Evolutionary conservation across 2,888 invertebrate genomes (phyloP), one percentile per base, ranked within the genome.

Genomic region (Punctoribates punctum): DNA sequence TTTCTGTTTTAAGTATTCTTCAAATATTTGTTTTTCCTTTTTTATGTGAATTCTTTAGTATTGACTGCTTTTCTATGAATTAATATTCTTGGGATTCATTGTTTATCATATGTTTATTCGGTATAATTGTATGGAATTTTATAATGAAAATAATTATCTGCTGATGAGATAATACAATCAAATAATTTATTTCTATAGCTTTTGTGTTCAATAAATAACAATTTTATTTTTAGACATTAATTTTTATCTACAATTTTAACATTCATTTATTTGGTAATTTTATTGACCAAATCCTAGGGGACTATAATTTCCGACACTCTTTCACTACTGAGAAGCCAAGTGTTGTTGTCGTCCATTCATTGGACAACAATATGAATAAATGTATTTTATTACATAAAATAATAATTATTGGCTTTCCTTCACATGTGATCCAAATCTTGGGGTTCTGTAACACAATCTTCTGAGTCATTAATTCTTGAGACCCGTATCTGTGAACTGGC

Each of bases 181-280:
- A 70, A 70, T 46, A 23, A 70, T 70, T 46, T 20, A 46, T 70
- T 70, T 46, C 70, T 67, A 13, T 65, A 29, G 62, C 60, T 34
- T 9, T 65, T 65, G 25, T 65, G 34, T 17, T 29, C 29, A 65
- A 65, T 65, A 65, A 60, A 65, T 65, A 65, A 34, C 29, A 34
- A 13, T 65, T 65, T 65, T 65, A 65, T 48, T 65, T 65, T 65
- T 65, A 65, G 34, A 34, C 70, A 70, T 70, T 70, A 70, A 70
- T 70, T 70, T 70, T 46, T 70, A 25, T 38, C 34, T 23, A 46
- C 46, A 46, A 70, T 42, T 29, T n/a, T 65, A 23, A 70, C 42
- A 70, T 70, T 38, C 70, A 70, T 42, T 67, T 67, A 67, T 67
- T 34, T 67, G 9, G 38, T 67, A 67, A 70, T 46, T 46, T 46